Evolutionary conservation across 2,797 vertebrate genomes (phyloP), one percentile per base, ranked within the genome.

Genomic region (Molossus alvarezi): DNA sequence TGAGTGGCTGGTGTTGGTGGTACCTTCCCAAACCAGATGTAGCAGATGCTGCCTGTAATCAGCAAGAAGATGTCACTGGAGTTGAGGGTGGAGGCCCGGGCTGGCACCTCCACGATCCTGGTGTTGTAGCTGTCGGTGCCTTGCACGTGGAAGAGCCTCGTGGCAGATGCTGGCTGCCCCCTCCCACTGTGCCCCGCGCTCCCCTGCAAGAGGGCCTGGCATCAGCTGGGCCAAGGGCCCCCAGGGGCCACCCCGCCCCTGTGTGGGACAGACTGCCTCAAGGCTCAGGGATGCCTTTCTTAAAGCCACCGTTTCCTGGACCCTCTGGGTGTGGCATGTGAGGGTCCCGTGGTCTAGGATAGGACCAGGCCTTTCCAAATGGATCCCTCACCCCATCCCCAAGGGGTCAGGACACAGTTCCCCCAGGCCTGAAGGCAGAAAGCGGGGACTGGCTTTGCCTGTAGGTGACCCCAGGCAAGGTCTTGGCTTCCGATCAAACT

Each of bases 11-110:
- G 21, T 2, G 71, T 5, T 14, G 29, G 1, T 1, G 13, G 53
- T 97, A 99, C 99, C 99, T 99, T 99, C 91, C 99, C 99, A 95
- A 99, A 99, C 99, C 99, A 99, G 96, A 99, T 96, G 95, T 98
- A 98, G 93, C 98, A 97, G 57, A 79, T 84, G 1, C 72, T 27
- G n/a, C 98, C 97, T 83, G 98, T 98, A 97, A 98, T 98, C 2
- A 99, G 98, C 94, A 99, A 81, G 97, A 99, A 99, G 92, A 99
- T 98, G 8, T 99, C 99, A 4, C 98, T 98, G 96, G 99, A 99
- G 97, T 98, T 99, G 71, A 99, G 99, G 14, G 99, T 99, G 0
- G 98, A 82, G 6, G 99, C 98, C 5, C 98, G 83, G 10, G 99
- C 98, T 3, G 98, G 98, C 93, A 99, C 98, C 96, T 99, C 99